A percentile compares a stretch with the other conserved stretches of the same genome.
These are phyloP conservation scores for Ormyrus pomaceus DNA, from an alignment of 2,888 invertebrate species.

Conservation along the genomic window DNA sequence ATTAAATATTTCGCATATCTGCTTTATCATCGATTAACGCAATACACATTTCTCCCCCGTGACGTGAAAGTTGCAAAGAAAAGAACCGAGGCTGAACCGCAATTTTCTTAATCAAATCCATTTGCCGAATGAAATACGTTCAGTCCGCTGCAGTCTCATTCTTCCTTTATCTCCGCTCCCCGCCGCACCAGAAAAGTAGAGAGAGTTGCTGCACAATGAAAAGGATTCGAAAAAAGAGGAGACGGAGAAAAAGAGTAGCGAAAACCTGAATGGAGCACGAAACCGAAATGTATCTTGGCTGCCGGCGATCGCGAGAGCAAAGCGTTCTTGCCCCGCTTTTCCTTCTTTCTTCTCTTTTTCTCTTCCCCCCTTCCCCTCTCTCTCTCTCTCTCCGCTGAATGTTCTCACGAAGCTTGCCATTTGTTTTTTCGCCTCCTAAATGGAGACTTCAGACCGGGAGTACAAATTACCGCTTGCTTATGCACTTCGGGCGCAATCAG, in stretches of 20 bases:
- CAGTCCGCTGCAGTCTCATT: too few species aligned
- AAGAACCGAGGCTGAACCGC: too few species aligned
- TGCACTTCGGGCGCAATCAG: constrained; percentile 31
- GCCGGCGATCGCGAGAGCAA: not conserved
- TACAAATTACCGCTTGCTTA: constrained; percentile 42
- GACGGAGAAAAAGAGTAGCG: not conserved
- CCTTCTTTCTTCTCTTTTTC: not conserved
- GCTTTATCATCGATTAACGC: too few species aligned
- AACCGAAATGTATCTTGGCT: constrained; percentile 41
- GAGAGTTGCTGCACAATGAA: not conserved
- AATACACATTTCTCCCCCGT: too few species aligned
- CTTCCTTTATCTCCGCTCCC: too few species aligned
- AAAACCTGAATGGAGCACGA: constrained; percentile 40
- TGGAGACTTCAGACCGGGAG: constrained; percentile 30
- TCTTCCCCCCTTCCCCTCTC: constrained; percentile 1
- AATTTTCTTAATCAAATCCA: too few species aligned
- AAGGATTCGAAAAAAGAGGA: not conserved
- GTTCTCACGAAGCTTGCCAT: constrained; percentile 13
- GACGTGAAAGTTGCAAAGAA: too few species aligned
- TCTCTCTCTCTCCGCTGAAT: constrained; percentile 8
- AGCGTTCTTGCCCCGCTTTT: constrained; percentile 6
- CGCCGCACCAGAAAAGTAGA: too few species aligned
- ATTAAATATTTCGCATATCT: too few species aligned
- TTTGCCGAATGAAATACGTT: too few species aligned
- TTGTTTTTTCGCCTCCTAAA: constrained; percentile 24